These are phyloP conservation scores for Neotoma lepida DNA, from an alignment of 2,113 vertebrate genomes.

Conservation along the genomic window DNA sequence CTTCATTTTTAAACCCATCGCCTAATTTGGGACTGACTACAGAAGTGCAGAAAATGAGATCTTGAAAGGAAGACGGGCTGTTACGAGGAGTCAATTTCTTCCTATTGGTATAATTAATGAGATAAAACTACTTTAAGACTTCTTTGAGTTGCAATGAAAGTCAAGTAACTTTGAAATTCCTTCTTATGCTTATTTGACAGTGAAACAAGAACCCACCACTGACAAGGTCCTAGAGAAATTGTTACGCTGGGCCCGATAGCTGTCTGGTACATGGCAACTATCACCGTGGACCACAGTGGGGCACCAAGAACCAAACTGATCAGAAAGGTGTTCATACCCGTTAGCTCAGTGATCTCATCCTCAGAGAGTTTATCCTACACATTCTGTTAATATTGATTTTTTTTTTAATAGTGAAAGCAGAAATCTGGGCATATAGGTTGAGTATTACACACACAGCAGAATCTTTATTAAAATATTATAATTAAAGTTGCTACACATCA, in stretches of 20 bases:
- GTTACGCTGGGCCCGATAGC: rapidly evolving
- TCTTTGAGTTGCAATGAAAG: slow-evolving; percentile 55
- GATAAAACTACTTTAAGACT: slow-evolving; percentile 58
- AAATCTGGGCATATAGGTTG: background rate
- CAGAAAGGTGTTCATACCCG: background rate
- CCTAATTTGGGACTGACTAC: slow-evolving; percentile 67
- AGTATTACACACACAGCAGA: background rate
- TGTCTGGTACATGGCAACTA: rapidly evolving
- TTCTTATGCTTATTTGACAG: slow-evolving; percentile 37
- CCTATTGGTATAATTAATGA: slow-evolving; percentile 71
- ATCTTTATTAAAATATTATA: slow-evolving; percentile 19
- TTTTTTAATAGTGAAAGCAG: slow-evolving; percentile 7
- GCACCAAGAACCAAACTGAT: background rate
- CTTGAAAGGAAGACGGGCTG: slow-evolving; percentile 52
- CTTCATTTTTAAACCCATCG: slow-evolving; percentile 63
- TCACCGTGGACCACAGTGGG: background rate
- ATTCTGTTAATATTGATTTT: slow-evolving; percentile 19
- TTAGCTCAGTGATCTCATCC: background rate
- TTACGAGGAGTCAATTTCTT: slow-evolving; percentile 58
- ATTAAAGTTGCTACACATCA: background rate
- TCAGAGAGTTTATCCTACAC: background rate
- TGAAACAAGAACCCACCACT: background rate
- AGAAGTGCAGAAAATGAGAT: slow-evolving; percentile 62
- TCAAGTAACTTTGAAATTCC: slow-evolving; percentile 46
- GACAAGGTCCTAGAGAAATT: background rate